Base-by-base conservation (phyloP, 2,113 vertebrate species). In the Anhinga anhinga region DNA sequence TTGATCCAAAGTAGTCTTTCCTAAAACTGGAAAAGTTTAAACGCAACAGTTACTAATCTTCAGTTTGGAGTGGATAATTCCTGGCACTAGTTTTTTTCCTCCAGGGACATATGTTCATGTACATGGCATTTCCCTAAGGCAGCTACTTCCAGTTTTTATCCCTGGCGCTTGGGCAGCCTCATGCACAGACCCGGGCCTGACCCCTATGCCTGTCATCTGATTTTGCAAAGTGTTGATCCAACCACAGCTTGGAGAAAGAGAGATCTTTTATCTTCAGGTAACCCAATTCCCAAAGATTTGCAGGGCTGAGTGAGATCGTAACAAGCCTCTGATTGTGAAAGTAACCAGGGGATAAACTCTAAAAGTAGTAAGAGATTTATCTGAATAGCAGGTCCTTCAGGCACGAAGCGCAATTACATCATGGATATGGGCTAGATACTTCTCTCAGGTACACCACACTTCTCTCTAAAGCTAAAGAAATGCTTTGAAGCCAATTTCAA, bases 181-280 rank as follows among this genome's bases (percentile, higher is more conserved):
- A 4, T 7, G 69, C 81, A 55, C 77, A 96, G 88, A 97, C 89
- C 94, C 4, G 6, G 73, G 84, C 71, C 91, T 95, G 96, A 97
- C 91, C 77, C 29, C 78, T 89, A 8, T 1, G 15, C 71, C 74
- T 95, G 91, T 90, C 94, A 83, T 83, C 95, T 94, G 86, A 85
- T 87, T 95, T 95, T 89, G 78, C 73, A 14, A 87, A 62, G 84
- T 77, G 93, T 91, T 95, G 95, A 97, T 95, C 86, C 93, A 89
- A 62, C 73, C 89, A 87, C 56, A 22, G 78, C 70, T 45, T 53
- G 87, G 58, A 93, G 66, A 96, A 76, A 91, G 86, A 95, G 81
- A 78, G 56, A 90, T 70, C 89, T 95, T 95, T 95, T 91, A 53
- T 96, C 89, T 90, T 10, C 8, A 4, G 63, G 94, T 95, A 96